Evolutionary conservation across 1,140 invertebrate genomes (phyloP).

Genomic region (Cotesia vestalis): DNA sequence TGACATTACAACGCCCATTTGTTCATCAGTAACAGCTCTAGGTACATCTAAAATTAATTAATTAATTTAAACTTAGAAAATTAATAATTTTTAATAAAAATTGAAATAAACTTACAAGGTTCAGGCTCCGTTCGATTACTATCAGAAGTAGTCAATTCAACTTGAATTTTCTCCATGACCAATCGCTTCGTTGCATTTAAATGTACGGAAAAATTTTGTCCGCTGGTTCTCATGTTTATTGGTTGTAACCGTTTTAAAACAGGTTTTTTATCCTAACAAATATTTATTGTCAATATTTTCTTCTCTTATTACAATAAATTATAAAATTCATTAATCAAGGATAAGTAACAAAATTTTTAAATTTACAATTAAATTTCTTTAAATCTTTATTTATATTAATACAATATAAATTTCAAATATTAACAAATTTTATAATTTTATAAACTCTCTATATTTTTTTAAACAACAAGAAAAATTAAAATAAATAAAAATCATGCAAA

Average conservation of each 20-base stretch:
- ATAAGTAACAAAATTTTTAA: too few species aligned
- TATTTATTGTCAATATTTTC: slow-evolving; percentile 32
- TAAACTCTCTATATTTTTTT: background rate
- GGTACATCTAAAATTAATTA: slow-evolving; percentile 46
- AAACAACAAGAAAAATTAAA: too few species aligned
- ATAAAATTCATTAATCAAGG: too few species aligned
- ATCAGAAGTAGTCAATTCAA: slow-evolving; percentile 56
- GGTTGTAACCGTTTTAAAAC: slow-evolving; percentile 47
- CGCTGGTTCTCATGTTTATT: slow-evolving; percentile 46
- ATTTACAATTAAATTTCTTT: too few species aligned
- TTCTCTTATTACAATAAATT: too few species aligned
- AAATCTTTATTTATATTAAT: background rate
- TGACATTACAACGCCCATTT: slow-evolving; percentile 61
- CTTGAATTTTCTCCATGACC: slow-evolving; percentile 62
- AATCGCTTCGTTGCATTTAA: slow-evolving; percentile 59
- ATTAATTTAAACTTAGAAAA: background rate
- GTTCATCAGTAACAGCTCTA: slow-evolving; percentile 55
- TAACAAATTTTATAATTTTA: background rate
- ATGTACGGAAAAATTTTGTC: slow-evolving; percentile 58
- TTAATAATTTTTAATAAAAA: background rate
- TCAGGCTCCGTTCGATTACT: slow-evolving; percentile 40
- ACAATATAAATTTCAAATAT: background rate
- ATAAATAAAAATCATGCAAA: too few species aligned
- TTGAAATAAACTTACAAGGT: slow-evolving; percentile 53
- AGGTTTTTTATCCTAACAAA: slow-evolving; percentile 55